Base-by-base conservation (phyloP, 2,888 invertebrate species). In the Malachius bipustulatus region DNA sequence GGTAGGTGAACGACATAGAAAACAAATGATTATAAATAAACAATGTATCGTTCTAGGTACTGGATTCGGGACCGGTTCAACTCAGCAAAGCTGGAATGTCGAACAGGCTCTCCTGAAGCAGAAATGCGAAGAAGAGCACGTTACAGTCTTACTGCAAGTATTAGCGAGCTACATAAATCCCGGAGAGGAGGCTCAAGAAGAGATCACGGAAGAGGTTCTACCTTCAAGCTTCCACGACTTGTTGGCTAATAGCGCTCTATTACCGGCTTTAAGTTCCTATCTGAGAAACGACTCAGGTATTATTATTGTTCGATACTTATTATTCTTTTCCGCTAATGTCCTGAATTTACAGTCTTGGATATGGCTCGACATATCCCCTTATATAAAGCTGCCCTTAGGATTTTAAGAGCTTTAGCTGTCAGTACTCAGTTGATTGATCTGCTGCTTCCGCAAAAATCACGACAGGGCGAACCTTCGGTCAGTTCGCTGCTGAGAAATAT, bases 281-380 rank as follows among this genome's bases (percentile, higher is more conserved):
- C 69, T 93, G 35, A 71, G 90, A 48, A 94, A 94, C 55, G 94
- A 94, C 63, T 94, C 93, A 10, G 75, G 80, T 78, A 52, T n/a
- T n/a, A n/a, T n/a, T n/a, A n/a, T n/a, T n/a, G n/a, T n/a, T n/a
- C n/a, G n/a, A n/a, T n/a, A n/a, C n/a, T n/a, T n/a, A 19, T 19
- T 8, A 19, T 19, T 19, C 24, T 19, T 19, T 19, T n/a, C 24
- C 6, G 6, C 24, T 19, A 8, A n/a, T 19, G n/a, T n/a, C n/a
- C n/a, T n/a, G n/a, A n/a, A n/a, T n/a, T n/a, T 47, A n/a, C 59
- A 68, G 93, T 93, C 47, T 65, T 94, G 60, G 93, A 94, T 65
- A 91, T 94, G 82, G 89, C 93, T n/a, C 75, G 91, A 11, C 93
- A 93, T 67, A 89, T 93, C 63, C 90, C 91, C 14, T 70, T 93